A percentile compares a stretch with the other conserved stretches of the same genome.
These are phyloP conservation scores for Eubasilissa regina DNA, from an alignment of 1,140 invertebrate genomes.

Conservation along the genomic window DNA sequence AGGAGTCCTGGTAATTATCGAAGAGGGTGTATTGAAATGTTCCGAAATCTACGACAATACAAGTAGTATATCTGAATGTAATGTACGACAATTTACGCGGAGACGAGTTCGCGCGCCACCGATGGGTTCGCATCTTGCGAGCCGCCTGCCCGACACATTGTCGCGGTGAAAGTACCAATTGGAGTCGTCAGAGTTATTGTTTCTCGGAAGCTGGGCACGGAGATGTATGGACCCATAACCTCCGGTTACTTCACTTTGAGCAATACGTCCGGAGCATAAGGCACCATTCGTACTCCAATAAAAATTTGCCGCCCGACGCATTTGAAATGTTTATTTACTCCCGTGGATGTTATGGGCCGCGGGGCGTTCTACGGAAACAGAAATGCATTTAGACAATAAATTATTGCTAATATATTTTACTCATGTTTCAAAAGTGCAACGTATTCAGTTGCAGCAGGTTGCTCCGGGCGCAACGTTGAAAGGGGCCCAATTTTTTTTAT, in stretches of 20 bases:
- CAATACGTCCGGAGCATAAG: slow-evolving; percentile 6
- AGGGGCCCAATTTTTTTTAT: too few species aligned
- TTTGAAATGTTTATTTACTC: slow-evolving; percentile 9
- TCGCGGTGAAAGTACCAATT: slow-evolving; percentile 20
- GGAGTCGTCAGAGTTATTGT: slow-evolving; percentile 10
- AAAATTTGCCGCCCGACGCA: slow-evolving; percentile 18
- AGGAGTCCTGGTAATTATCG: too few species aligned
- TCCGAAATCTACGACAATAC: too few species aligned
- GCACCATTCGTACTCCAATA: slow-evolving; percentile 8
- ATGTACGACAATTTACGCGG: too few species aligned
- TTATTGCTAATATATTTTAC: slow-evolving; percentile 10
- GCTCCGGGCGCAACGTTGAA: too few species aligned
- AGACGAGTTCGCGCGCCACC: too few species aligned
- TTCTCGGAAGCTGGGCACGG: slow-evolving; percentile 30
- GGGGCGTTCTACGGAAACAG: neutral
- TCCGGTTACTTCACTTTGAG: slow-evolving; percentile 15
- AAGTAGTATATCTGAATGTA: too few species aligned
- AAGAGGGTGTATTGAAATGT: too few species aligned
- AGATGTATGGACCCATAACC: slow-evolving; percentile 32
- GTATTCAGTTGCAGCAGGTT: neutral
- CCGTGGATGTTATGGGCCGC: too few species aligned
- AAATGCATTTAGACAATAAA: slow-evolving; percentile 11
- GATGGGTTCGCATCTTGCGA: neutral
- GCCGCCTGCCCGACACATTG: neutral
- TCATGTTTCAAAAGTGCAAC: neutral